phyloP scores from a whole-genome alignment of 2,113 vertebrate genomes.

The Pituophis catenifer region DNA sequence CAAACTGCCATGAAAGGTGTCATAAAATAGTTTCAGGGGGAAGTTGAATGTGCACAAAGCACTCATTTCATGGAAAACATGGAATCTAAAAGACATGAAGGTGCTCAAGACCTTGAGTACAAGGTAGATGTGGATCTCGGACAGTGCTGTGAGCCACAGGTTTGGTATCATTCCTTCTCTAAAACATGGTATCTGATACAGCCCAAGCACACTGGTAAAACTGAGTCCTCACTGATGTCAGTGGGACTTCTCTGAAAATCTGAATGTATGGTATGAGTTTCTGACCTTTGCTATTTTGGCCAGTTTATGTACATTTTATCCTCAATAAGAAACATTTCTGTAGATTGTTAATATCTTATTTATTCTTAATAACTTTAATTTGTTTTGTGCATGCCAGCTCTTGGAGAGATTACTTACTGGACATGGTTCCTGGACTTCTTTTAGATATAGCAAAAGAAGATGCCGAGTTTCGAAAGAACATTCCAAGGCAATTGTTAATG shows the following conservation, averaged over 20 bases:
- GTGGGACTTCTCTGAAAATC: neutral
- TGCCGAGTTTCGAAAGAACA: conserved; percentile 69
- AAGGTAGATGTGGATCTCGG: neutral
- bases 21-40: neutral
- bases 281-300: neutral
- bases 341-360: neutral
- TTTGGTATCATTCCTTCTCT: neutral
- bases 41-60: neutral
- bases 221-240: neutral
- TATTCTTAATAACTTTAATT: neutral
- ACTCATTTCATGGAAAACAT: neutral
- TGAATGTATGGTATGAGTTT: neutral
- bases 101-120: neutral
- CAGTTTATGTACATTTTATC: neutral
- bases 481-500: conserved; percentile 78
- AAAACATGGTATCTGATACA: neutral
- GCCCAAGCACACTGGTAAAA: neutral
- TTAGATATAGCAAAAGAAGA: conserved; percentile 78
- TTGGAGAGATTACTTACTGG: conserved; percentile 86
- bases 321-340: neutral
- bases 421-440: conserved; percentile 79
- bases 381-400: conserved; percentile 69
- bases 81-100: neutral
- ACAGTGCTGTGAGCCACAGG: neutral
- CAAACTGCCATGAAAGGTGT: neutral